Percentiles rank a stretch among this genome's conserved stretches.
These are phyloP conservation scores for Mobula birostris DNA, from an alignment of 2,113 vertebrate species.

Conservation along the genomic window DNA sequence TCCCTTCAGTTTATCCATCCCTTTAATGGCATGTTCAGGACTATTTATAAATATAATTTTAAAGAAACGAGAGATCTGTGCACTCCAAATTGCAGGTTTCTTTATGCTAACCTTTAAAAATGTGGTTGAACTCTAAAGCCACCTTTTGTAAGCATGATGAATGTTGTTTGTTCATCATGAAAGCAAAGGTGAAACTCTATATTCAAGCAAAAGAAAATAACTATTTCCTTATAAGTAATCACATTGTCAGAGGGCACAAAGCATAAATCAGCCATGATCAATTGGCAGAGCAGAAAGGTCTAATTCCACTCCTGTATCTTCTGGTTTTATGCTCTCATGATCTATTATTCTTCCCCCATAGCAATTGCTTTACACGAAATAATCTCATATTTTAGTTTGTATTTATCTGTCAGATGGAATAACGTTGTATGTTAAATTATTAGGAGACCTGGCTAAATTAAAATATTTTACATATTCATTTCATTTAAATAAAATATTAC, in stretches of 20 bases:
- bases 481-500: neutral
- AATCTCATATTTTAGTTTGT: neutral
- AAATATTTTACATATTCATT: neutral
- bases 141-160: conserved; percentile 23
- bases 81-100: neutral
- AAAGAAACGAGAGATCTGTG: neutral
- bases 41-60: neutral
- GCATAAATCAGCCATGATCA: too few species aligned
- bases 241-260: neutral
- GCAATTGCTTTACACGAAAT: neutral
- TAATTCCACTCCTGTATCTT: too few species aligned
- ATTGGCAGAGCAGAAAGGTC: too few species aligned
- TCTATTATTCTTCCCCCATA: neutral
- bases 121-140: neutral
- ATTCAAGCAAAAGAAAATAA: neutral
- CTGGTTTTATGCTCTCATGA: neutral
- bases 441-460: neutral
- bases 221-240: neutral
- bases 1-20: too few species aligned
- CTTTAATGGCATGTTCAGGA: too few species aligned
- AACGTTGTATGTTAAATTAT: neutral
- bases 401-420: neutral
- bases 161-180: neutral
- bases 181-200: conserved; percentile 14
- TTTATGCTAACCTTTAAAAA: neutral